Evolutionary conservation across 2,888 invertebrate species (phyloP).

Genomic region (Athalia rosae): DNA sequence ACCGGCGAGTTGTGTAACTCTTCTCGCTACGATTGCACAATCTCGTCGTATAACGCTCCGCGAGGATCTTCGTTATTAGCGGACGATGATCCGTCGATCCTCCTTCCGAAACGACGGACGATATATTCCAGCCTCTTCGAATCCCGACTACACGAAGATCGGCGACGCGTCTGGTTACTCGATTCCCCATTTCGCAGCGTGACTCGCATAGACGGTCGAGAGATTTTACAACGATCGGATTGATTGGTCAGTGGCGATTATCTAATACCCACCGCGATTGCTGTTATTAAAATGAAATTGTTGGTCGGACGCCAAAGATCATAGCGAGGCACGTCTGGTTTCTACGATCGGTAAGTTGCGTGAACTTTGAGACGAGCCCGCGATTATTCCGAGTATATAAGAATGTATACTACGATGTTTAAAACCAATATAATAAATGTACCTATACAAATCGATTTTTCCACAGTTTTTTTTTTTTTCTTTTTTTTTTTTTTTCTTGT

Average conservation of each 20-base stretch:
- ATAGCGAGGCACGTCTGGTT: neutral
- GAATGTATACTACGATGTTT: no score
- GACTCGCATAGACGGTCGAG: slow-evolving; percentile 14
- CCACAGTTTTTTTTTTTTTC: no score
- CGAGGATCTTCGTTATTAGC: slow-evolving; percentile 27
- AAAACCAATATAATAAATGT: no score
- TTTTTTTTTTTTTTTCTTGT: no score
- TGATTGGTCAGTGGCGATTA: neutral
- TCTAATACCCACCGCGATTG: slow-evolving; percentile 5
- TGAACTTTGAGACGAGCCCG: neutral
- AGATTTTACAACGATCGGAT: neutral
- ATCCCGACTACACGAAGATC: neutral
- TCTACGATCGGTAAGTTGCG: neutral
- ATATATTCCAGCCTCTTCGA: neutral
- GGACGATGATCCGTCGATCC: slow-evolving; percentile 22
- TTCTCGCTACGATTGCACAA: slow-evolving; percentile 32
- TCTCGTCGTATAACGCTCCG: neutral
- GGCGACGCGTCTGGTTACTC: slow-evolving; percentile 12
- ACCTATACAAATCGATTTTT: no score
- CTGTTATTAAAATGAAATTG: slow-evolving; percentile 13
- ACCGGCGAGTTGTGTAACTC: slow-evolving; percentile 56
- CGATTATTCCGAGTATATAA: no score
- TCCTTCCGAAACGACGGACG: slow-evolving; percentile 3
- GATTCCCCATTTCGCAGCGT: slow-evolving; percentile 27
- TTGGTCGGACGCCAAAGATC: slow-evolving; percentile 1